These are phyloP conservation scores for Hydriomena furcata DNA, from an alignment of 2,888 invertebrate genomes.

Conservation along the genomic window DNA sequence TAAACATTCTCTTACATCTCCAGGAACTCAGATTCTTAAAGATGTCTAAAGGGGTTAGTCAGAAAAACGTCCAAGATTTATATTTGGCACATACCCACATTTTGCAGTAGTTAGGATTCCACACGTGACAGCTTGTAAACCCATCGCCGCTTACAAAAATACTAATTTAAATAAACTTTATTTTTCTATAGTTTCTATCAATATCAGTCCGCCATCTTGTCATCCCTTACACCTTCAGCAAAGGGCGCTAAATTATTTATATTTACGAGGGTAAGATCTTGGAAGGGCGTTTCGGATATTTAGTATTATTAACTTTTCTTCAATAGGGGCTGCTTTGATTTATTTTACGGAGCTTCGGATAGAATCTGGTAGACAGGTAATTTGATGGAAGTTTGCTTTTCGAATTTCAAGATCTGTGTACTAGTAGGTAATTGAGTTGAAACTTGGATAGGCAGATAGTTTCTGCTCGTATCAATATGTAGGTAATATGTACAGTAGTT, in stretches of 20 bases:
- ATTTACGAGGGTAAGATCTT: slow-evolving; percentile 55
- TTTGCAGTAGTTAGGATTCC: no score
- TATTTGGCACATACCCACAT: no score
- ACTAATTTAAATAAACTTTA: no score
- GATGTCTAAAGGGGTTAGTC: no score
- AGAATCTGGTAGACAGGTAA: slow-evolving; percentile 25
- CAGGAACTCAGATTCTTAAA: no score
- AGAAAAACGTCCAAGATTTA: no score
- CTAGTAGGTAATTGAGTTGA: slow-evolving; percentile 3
- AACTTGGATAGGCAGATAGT: neutral
- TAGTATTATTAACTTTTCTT: slow-evolving; percentile 49
- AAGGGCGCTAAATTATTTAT: slow-evolving; percentile 69
- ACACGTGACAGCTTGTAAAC: no score
- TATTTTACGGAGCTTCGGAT: slow-evolving; percentile 30
- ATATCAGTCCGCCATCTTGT: slow-evolving; percentile 36
- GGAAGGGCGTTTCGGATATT: slow-evolving; percentile 45
- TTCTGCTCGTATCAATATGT: no score
- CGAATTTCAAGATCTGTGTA: slow-evolving; percentile 1
- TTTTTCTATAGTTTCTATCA: no score
- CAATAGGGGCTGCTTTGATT: slow-evolving; percentile 29
- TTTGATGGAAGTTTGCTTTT: slow-evolving; percentile 18
- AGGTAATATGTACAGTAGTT: no score
- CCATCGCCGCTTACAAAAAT: no score
- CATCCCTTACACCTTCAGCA: slow-evolving; percentile 29
- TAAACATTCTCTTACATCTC: no score